A percentile compares a stretch with the other conserved stretches of the same genome.
phyloP scores from a whole-genome alignment of 2,113 vertebrate genomes.

The Turnix velox region DNA sequence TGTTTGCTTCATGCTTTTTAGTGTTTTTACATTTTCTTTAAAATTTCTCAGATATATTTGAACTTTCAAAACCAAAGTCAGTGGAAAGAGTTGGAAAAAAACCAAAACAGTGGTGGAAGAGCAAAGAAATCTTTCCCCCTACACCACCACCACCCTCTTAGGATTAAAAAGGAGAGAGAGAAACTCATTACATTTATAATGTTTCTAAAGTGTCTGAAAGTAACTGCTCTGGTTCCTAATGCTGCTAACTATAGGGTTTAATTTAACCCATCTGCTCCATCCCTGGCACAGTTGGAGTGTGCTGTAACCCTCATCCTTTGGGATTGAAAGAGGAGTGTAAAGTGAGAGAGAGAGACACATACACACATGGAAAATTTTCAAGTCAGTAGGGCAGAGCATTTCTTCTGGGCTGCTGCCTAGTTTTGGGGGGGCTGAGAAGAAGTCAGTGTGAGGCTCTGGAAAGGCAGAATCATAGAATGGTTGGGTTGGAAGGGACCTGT shows the following conservation, averaged over 20 bases:
- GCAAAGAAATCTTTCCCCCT: neutral
- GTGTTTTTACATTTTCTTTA: neutral
- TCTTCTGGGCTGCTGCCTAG: neutral
- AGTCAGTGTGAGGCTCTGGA: neutral
- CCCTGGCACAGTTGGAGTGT: constrained; percentile 8
- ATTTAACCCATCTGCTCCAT: constrained; percentile 50
- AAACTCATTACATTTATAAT: constrained; percentile 27
- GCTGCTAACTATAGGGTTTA: constrained; percentile 21
- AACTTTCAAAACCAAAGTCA: neutral
- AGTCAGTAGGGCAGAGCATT: neutral
- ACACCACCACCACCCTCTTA: neutral
- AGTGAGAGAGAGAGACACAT: neutral
- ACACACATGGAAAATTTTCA: neutral
- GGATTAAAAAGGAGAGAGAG: neutral
- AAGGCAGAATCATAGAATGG: too few relatives aligned
- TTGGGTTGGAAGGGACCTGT: too few relatives aligned
- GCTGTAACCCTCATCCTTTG: neutral
- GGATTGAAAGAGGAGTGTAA: constrained; percentile 1
- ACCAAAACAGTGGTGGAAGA: neutral
- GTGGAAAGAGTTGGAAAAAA: too few relatives aligned
- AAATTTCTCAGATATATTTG: rapidly evolving
- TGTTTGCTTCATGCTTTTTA: neutral
- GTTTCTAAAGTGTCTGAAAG: constrained; percentile 38
- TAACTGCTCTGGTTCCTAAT: constrained; percentile 24
- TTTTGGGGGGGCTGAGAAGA: neutral